phyloP scores from a whole-genome alignment of 2,113 vertebrate genomes.

The Herpetotheres cachinnans region DNA sequence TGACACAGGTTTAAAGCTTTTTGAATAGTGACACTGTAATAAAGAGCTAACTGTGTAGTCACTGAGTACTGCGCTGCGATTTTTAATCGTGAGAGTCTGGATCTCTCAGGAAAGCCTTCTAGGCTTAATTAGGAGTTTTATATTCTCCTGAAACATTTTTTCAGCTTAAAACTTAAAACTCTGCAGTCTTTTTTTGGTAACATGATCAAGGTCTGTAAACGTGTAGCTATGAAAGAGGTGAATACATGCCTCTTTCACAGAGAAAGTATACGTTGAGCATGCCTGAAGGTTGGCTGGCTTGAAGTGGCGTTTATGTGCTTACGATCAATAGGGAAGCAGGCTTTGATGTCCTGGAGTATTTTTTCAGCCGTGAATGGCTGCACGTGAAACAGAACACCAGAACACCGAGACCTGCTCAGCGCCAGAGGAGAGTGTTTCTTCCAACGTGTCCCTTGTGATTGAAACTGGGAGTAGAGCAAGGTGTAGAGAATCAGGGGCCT shows the following conservation, averaged over 20 bases:
- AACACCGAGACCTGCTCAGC: neutral
- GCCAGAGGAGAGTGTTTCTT: neutral
- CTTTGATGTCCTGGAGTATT: neutral
- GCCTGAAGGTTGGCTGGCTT: neutral
- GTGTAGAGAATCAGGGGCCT: neutral
- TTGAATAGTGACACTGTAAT: neutral
- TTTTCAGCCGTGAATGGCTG: neutral
- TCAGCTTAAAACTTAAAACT: neutral
- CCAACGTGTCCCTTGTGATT: fast-evolving
- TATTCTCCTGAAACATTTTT: neutral
- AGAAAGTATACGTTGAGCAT: neutral
- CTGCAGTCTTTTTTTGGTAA: neutral
- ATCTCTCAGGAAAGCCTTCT: neutral
- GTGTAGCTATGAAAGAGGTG: neutral
- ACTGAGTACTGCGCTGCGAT: neutral
- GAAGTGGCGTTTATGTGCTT: neutral
- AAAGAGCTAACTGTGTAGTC: neutral
- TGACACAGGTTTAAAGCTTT: neutral
- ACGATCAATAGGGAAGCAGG: neutral
- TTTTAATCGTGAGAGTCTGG: neutral
- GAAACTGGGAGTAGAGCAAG: neutral
- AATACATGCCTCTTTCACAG: neutral
- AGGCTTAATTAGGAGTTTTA: neutral
- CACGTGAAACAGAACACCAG: neutral
- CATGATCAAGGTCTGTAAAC: fast-evolving